Evolutionary conservation across 2,797 vertebrate species (phyloP), one percentile per base, ranked within the genome.

Genomic region (Streptopelia turtur): DNA sequence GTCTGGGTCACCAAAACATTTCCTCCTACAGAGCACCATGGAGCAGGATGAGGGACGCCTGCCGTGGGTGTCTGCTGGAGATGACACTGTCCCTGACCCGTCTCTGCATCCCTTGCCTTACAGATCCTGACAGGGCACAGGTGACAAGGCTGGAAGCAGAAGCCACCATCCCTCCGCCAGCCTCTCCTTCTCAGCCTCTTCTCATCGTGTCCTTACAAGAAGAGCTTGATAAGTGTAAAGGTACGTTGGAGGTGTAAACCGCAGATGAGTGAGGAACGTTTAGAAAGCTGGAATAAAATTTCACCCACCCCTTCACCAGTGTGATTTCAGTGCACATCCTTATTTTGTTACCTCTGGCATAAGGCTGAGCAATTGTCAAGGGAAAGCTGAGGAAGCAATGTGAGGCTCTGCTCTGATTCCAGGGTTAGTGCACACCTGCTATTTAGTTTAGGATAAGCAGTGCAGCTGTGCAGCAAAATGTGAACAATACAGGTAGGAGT

Each of bases 211-310:
- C 96, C 28, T 91, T 97, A 8, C 66, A 87, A 78, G 97, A 96
- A 1, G 97, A 97, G n/a, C 87, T 97, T 80, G 97, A 97, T 75
- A 97, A 97, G 37, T 98, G 98, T 90, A 97, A 97, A 98, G 97
- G 98, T 98, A 88, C 7, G 68, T 39, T 30, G 64, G 53, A 57
- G 35, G 64, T 71, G 16, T 28, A 30, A 65, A 25, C 22, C 61
- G 47, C 69, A 83, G 35, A 11, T 24, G 5, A 21, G 11, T 22
- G 63, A 92, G 41, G 66, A 59, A 14, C 10, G 35, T 64, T 68
- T 30, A 37, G 61, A 84, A 79, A 43, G 27, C 27, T 2, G 3
- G 69, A 83, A 65, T 11, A 61, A 50, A 92, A 63, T 71, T 66
- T 65, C 55, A 7, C n/a, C 53, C 23, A 16, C 71, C 41, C 50